Conservation (phyloP, 2,888 invertebrate species). For the Uropetala carovei region DNA sequence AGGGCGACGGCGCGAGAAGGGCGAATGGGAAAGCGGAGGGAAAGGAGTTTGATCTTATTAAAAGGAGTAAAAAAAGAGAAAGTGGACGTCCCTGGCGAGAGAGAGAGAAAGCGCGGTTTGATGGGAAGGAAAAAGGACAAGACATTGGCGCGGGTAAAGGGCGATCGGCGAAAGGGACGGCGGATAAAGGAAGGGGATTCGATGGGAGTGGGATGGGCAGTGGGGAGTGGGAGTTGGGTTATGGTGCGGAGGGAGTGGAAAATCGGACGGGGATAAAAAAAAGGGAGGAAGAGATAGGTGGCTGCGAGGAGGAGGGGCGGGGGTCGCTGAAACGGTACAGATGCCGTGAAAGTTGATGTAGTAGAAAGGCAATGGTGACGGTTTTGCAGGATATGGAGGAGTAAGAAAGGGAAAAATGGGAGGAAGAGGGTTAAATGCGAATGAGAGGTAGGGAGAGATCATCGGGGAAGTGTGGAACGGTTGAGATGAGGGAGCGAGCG, state of each 20-base stretch:
- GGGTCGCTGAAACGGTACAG: background rate
- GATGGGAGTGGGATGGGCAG: background rate
- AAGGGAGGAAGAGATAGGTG: background rate
- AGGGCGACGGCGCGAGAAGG: background rate
- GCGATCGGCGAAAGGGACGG: slow-evolving; percentile 8
- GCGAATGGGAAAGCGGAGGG: background rate
- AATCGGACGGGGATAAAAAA: background rate
- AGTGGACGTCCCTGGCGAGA: background rate
- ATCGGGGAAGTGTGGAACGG: background rate
- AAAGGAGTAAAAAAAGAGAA: background rate
- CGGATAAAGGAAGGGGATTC: background rate
- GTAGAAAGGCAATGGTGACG: background rate
- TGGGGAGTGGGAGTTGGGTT: background rate
- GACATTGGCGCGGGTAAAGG: background rate
- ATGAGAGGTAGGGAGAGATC: background rate
- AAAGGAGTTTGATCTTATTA: background rate
- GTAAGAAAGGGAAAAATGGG: background rate
- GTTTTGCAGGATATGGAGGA: background rate
- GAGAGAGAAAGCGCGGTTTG: too few relatives aligned
- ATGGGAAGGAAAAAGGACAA: background rate
- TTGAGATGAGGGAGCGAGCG: background rate
- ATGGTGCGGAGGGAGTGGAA: background rate
- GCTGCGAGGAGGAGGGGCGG: background rate
- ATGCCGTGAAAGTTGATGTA: slow-evolving; percentile 30
- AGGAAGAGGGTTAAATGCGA: background rate